These are phyloP conservation scores for Stictonetta naevosa DNA, from an alignment of 2,113 vertebrate species.

Conservation along the genomic window DNA sequence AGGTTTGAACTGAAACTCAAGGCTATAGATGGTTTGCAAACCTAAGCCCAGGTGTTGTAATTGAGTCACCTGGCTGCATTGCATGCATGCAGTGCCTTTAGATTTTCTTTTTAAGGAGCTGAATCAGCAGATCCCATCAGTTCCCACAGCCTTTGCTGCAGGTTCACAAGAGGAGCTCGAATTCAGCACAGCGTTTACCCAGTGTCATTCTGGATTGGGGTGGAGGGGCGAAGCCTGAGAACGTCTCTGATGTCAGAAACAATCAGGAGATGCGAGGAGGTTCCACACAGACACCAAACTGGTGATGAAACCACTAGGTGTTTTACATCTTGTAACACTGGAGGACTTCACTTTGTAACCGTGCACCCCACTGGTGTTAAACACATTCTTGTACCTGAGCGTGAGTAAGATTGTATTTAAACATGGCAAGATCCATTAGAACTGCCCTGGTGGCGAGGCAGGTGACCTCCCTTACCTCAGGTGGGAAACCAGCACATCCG, in stretches of 20 bases:
- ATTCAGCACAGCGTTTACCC: background rate
- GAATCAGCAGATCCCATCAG: background rate
- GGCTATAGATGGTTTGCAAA: background rate
- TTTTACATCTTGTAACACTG: background rate
- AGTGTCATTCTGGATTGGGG: background rate
- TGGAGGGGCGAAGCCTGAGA: background rate
- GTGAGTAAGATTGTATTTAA: background rate
- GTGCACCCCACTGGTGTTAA: background rate
- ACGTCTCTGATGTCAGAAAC: background rate
- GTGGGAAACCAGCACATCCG: constrained; percentile 4
- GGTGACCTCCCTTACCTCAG: constrained; percentile 10
- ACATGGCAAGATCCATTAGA: accelerated
- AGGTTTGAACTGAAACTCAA: accelerated
- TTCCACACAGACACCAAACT: background rate
- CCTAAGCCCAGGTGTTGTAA: background rate
- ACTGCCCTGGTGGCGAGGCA: background rate
- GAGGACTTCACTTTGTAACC: background rate
- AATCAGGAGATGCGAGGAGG: background rate
- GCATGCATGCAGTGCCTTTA: background rate
- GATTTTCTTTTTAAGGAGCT: background rate
- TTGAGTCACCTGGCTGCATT: background rate
- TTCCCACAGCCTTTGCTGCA: background rate
- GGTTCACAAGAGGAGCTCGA: background rate
- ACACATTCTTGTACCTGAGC: accelerated
- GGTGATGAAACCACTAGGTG: background rate